Conservation (phyloP, 2,888 invertebrate genomes). For the Rotaria sp. region DNA sequence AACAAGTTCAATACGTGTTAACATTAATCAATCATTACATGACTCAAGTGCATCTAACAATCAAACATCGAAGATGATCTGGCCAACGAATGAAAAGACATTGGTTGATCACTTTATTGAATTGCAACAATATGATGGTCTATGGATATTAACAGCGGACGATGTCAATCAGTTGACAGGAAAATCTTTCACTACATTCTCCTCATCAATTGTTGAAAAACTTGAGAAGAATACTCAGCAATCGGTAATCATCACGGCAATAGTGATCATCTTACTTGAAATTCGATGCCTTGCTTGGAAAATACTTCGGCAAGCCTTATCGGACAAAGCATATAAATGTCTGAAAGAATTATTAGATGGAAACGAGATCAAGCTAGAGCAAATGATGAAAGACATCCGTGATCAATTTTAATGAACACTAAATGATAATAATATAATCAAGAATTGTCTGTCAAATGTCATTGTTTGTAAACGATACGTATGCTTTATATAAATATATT, state of each 20-base stretch:
- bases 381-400: not conserved
- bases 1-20: too few relatives aligned
- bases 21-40: too few relatives aligned
- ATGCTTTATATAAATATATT: too few relatives aligned
- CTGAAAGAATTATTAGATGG: not conserved
- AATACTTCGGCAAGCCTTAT: not conserved
- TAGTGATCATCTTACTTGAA: not conserved
- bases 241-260: not conserved
- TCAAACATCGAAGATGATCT: not conserved
- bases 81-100: not conserved
- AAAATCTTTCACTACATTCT: not conserved
- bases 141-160: not conserved
- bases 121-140: not conserved
- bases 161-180: not conserved
- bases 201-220: not conserved
- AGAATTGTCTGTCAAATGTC: too few relatives aligned
- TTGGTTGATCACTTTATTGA: not conserved
- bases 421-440: too few relatives aligned
- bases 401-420: too few relatives aligned
- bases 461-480: too few relatives aligned
- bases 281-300: not conserved
- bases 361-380: not conserved
- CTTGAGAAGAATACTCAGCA: not conserved
- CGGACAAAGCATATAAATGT: not conserved
- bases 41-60: not conserved